A percentile compares a stretch with the other conserved stretches of the same genome.
Evolutionary conservation across 2,797 vertebrate species (phyloP).

Genomic region (Pipistrellus kuhlii): DNA sequence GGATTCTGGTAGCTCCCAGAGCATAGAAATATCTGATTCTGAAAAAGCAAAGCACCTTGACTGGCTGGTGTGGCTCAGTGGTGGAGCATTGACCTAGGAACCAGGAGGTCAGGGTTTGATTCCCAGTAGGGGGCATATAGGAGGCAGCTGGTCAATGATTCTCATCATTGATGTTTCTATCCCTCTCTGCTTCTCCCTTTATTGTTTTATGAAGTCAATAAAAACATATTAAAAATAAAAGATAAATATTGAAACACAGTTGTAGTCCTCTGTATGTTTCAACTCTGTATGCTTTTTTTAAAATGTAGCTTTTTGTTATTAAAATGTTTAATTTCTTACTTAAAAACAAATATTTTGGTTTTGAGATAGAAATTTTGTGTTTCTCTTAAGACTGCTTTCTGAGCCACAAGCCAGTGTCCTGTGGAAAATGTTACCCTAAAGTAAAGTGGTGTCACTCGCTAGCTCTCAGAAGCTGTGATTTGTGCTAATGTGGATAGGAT

Average conservation of each 20-base stretch:
- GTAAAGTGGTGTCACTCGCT: neutral
- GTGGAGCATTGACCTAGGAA: no score
- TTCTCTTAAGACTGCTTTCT: neutral
- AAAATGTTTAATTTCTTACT: constrained; percentile 47
- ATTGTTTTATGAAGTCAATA: no score
- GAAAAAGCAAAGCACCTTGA: neutral
- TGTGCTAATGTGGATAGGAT: neutral
- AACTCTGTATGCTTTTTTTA: neutral
- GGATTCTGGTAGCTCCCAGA: neutral
- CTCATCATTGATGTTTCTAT: no score
- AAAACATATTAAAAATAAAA: no score
- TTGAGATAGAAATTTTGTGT: neutral
- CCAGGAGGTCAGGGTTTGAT: no score
- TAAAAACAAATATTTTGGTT: constrained; percentile 10
- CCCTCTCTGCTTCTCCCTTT: no score
- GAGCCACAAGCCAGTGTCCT: neutral
- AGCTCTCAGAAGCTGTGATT: constrained; percentile 7
- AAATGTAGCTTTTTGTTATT: neutral
- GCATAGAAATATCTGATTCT: neutral
- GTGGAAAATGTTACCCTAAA: constrained; percentile 42
- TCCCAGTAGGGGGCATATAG: no score
- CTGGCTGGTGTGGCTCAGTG: no score
- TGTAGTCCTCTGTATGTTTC: neutral
- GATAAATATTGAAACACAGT: no score
- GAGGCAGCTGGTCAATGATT: no score